Base-by-base conservation (phyloP, 2,888 invertebrate genomes). In the Shargacucullia verbasci region DNA sequence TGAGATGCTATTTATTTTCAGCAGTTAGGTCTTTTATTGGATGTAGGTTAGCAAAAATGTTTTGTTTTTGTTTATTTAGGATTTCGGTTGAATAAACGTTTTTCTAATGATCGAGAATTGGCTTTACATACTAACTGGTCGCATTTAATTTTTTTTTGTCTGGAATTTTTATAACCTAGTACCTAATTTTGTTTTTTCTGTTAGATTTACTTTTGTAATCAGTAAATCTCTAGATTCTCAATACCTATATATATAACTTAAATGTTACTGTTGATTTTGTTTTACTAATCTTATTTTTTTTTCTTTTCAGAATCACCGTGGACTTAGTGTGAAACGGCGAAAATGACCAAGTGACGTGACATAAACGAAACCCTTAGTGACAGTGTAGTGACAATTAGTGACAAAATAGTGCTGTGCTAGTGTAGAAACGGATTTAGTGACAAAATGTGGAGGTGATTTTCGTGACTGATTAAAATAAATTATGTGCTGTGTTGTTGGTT, bases 391-490 rank as follows among this genome's bases (percentile, higher is more conserved):
- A 57, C 68, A 45, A 68, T 61, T 60, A 73, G 81, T 82, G 78
- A 80, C 76, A 69, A 48, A 56, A 31, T 58, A 76, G 80, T 80
- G 75, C 6, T 66, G 78, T 76, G 75, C 48, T 68, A 66, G 75
- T 74, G 74, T 70, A 52, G 59, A 61, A 64, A 61, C 60, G 61
- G 70, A 72, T 58, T 55, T 70, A 80, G 54, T 69, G 69, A 72
- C 71, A 62, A 80, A 70, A 90, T 90, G 89, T 83, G 83, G 78
- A 83, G 86, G 82, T 91, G 87, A 87, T 87, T 78, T 57, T 63
- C 74, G n/a, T 63, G 37, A 58, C 65, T 65, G 54, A 59, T 59
- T 80, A 59, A 10, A 54, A 72, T 69, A 79, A 86, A 84, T 79
- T 88, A 90, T 91, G 89, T 87, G 82, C 82, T 79, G 85, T 88